Evolutionary conservation across 2,888 invertebrate genomes (phyloP).

Genomic region (Harpalus rufipes): DNA sequence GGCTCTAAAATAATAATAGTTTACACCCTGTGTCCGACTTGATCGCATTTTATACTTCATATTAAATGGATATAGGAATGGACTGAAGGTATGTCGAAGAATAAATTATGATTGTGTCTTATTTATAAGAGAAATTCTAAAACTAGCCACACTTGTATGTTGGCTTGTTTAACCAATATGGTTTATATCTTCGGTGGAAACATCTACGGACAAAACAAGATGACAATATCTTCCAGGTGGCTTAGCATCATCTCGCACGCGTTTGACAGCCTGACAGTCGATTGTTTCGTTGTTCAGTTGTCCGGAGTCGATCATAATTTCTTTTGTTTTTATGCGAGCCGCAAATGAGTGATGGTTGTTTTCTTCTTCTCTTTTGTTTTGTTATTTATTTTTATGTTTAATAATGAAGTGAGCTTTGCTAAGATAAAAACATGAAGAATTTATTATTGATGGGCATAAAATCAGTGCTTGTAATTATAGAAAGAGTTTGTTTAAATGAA

Average conservation of each 20-base stretch:
- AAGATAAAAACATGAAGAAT: conserved; percentile 11
- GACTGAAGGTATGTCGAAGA: too few relatives aligned
- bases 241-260: conserved; percentile 22
- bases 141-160: too few relatives aligned
- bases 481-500: not conserved
- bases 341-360: conserved; percentile 43
- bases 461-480: not conserved
- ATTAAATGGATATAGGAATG: too few relatives aligned
- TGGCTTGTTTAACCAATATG: not conserved
- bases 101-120: too few relatives aligned
- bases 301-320: conserved; percentile 51
- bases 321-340: conserved; percentile 59
- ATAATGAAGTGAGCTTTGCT: conserved; percentile 19
- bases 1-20: too few relatives aligned
- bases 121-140: too few relatives aligned
- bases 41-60: too few relatives aligned
- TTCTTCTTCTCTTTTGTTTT: conserved; percentile 49
- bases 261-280: conserved; percentile 23
- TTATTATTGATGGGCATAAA: conserved; percentile 24
- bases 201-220: not conserved
- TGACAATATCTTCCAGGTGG: conserved; percentile 21
- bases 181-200: not conserved
- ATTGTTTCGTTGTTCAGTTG: conserved; percentile 24
- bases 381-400: conserved; percentile 22
- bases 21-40: too few relatives aligned